Evolutionary conservation across 2,888 invertebrate species (phyloP).

Genomic region (Patella depressa): DNA sequence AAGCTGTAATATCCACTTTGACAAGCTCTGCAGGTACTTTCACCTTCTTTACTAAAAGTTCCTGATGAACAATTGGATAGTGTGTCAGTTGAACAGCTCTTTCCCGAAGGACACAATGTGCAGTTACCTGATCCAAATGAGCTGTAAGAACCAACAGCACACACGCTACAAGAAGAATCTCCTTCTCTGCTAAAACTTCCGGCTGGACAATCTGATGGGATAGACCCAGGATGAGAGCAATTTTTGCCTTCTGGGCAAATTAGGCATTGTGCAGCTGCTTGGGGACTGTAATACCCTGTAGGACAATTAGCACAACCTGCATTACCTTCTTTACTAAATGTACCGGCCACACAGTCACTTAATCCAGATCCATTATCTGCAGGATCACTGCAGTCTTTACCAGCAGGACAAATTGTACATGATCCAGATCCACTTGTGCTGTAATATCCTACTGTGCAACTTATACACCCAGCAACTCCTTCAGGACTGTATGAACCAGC

Average conservation of each 20-base stretch:
- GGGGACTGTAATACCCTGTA: slow-evolving; percentile 48
- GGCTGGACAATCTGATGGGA: slow-evolving; percentile 53
- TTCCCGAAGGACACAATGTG: slow-evolving; percentile 59
- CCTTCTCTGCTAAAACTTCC: slow-evolving; percentile 61
- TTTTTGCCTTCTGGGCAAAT: slow-evolving; percentile 53
- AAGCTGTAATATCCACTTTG: slow-evolving; percentile 40
- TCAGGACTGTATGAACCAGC: slow-evolving; percentile 38
- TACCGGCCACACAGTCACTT: slow-evolving; percentile 40
- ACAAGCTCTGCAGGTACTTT: slow-evolving; percentile 48
- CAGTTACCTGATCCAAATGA: slow-evolving; percentile 49
- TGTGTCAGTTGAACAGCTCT: slow-evolving; percentile 57
- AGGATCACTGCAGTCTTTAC: slow-evolving; percentile 37
- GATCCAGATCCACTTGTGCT: slow-evolving; percentile 25
- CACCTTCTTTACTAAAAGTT: slow-evolving; percentile 50
- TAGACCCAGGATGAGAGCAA: slow-evolving; percentile 43
- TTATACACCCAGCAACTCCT: slow-evolving; percentile 31
- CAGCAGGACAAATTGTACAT: slow-evolving; percentile 33
- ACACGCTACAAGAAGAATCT: slow-evolving; percentile 55
- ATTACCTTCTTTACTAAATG: slow-evolving; percentile 55
- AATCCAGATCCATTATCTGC: slow-evolving; percentile 14
- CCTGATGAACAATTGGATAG: slow-evolving; percentile 52
- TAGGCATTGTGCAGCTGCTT: slow-evolving; percentile 44
- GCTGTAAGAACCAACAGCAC: slow-evolving; percentile 61
- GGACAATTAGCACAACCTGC: slow-evolving; percentile 49
- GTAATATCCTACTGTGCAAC: slow-evolving; percentile 35